A percentile compares a stretch with the other conserved stretches of the same genome.
These are phyloP conservation scores for Anoncus sp. DNA, from an alignment of 2,888 invertebrate genomes.

Conservation along the genomic window DNA sequence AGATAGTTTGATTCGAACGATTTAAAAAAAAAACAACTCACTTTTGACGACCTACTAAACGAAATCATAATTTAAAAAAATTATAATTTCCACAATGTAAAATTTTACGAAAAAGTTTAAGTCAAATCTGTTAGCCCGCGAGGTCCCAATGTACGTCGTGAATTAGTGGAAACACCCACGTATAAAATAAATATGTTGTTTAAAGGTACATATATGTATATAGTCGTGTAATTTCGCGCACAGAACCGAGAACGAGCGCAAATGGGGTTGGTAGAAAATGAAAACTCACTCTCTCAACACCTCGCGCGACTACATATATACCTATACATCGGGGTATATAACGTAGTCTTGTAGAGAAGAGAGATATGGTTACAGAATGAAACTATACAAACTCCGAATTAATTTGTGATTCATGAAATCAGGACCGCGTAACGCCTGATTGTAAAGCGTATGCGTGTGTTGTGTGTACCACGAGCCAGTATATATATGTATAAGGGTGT, in stretches of 20 bases:
- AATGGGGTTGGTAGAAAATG: slow-evolving; percentile 27
- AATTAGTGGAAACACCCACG: too few relatives aligned
- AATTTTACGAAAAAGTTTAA: too few relatives aligned
- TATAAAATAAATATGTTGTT: neutral
- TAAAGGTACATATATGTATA: neutral
- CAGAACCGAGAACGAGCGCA: slow-evolving; percentile 5
- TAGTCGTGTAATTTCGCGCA: neutral
- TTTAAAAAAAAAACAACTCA: too few relatives aligned
- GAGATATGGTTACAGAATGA: slow-evolving; percentile 18
- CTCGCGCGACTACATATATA: neutral
- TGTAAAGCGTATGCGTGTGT: slow-evolving; percentile 50
- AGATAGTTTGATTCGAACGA: too few relatives aligned
- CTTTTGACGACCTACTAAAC: too few relatives aligned
- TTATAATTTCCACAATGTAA: too few relatives aligned
- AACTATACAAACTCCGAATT: slow-evolving; percentile 47
- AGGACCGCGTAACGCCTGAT: slow-evolving; percentile 58
- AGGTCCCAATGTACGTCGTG: too few relatives aligned
- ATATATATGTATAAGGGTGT: neutral
- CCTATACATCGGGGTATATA: neutral
- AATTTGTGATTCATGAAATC: slow-evolving; percentile 61
- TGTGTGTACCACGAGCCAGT: neutral
- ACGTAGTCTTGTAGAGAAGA: slow-evolving; percentile 1
- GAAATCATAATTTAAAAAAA: too few relatives aligned
- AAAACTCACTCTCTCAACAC: slow-evolving; percentile 46
- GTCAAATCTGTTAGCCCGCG: neutral